Conservation (phyloP, 2,888 invertebrate species). For the Timandra comae region DNA sequence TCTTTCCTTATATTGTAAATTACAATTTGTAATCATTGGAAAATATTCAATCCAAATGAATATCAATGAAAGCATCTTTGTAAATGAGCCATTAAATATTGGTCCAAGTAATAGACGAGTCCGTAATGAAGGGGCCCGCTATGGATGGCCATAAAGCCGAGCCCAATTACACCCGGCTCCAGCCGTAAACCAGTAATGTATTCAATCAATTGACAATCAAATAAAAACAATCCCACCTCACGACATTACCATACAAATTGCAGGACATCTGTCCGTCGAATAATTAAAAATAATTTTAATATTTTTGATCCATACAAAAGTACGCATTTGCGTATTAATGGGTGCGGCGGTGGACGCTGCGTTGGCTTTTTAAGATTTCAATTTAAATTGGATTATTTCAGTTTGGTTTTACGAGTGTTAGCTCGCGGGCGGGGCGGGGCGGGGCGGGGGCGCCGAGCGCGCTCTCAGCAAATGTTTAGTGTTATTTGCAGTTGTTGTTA, state of each 20-base stretch:
- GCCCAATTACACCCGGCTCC: slow-evolving; percentile 17
- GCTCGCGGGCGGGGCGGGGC: too few relatives aligned
- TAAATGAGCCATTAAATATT: neutral
- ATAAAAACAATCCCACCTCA: slow-evolving; percentile 9
- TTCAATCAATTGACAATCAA: slow-evolving; percentile 22
- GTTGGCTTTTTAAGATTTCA: slow-evolving; percentile 1
- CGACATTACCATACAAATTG: slow-evolving; percentile 22
- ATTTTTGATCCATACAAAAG: slow-evolving; percentile 7
- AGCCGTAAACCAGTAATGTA: slow-evolving; percentile 14
- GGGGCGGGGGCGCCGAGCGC: too few relatives aligned
- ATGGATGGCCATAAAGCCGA: slow-evolving; percentile 16
- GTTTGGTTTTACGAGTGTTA: too few relatives aligned
- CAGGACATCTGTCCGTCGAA: slow-evolving; percentile 12
- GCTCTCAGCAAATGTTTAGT: too few relatives aligned
- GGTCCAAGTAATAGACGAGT: too few relatives aligned
- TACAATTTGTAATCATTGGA: too few relatives aligned
- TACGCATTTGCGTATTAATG: too few relatives aligned
- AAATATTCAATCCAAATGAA: too few relatives aligned
- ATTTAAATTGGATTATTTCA: too few relatives aligned
- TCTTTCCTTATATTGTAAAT: too few relatives aligned
- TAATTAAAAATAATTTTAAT: slow-evolving; percentile 18
- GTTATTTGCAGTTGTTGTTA: too few relatives aligned
- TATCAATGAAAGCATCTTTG: too few relatives aligned
- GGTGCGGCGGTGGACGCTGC: slow-evolving; percentile 2
- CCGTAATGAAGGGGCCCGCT: slow-evolving; percentile 11